Evolutionary conservation across 53 echinoderm and acorn worm species (phyloP).

Genomic region (Astropecten irregularis): DNA sequence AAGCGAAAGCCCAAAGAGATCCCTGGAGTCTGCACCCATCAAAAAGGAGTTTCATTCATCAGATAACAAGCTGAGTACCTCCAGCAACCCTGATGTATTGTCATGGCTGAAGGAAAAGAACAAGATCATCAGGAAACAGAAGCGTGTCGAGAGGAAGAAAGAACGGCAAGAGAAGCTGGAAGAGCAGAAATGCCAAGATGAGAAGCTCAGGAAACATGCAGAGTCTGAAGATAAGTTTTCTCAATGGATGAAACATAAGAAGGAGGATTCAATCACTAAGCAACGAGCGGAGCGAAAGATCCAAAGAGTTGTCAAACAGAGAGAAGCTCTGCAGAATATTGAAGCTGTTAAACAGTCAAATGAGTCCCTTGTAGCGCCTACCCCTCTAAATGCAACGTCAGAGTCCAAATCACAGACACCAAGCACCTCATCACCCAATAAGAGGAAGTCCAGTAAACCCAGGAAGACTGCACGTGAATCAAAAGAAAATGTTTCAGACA

Average conservation of each 20-base stretch:
- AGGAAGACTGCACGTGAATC: not conserved
- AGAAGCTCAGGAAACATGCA: not conserved
- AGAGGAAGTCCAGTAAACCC: not conserved
- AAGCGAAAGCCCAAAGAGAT: not conserved
- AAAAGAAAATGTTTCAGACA: not conserved
- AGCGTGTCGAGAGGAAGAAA: conserved; percentile 31
- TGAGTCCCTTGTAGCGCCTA: not conserved
- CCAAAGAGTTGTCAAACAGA: not conserved
- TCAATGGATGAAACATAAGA: conserved; percentile 48
- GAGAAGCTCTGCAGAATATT: not conserved
- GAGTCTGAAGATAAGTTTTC: conserved; percentile 26
- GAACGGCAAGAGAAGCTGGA: conserved; percentile 8
- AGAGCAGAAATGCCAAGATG: not conserved
- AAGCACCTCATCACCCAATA: not conserved
- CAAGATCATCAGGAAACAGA: conserved; percentile 58
- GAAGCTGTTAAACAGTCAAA: not conserved
- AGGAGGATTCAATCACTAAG: not conserved
- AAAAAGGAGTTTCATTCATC: conserved; percentile 32
- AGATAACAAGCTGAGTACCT: conserved; percentile 67
- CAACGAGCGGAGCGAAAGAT: conserved; percentile 11
- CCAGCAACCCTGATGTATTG: conserved; percentile 67
- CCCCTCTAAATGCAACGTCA: not conserved
- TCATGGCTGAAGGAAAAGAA: conserved; percentile 80
- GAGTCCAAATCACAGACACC: not conserved
- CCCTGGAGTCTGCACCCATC: conserved; percentile 23